A percentile compares a stretch with the other conserved stretches of the same genome.
Evolutionary conservation across 2,113 vertebrate species (phyloP).

Genomic region (Parus major): DNA sequence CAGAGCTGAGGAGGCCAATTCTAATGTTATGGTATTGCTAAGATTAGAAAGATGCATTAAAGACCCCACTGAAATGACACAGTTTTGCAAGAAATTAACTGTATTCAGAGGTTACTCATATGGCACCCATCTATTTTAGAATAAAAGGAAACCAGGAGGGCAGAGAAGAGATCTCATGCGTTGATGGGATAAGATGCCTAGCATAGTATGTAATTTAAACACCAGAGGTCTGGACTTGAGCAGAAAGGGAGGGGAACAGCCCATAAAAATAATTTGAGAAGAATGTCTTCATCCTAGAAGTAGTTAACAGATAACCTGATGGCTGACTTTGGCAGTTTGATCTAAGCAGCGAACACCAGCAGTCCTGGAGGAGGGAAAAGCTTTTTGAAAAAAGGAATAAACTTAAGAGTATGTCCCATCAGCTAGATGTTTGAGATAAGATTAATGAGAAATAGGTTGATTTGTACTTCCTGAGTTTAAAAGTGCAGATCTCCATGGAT

Average conservation of each 20-base stretch:
- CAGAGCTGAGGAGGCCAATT: accelerated
- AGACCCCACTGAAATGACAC: not conserved
- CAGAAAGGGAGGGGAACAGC: not conserved
- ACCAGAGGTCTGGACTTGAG: not conserved
- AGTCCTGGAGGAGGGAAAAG: not conserved
- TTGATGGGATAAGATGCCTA: not conserved
- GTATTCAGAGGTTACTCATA: constrained; percentile 2
- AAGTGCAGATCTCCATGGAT: constrained; percentile 38
- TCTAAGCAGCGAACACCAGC: not conserved
- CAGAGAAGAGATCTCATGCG: not conserved
- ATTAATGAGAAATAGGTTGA: constrained; percentile 55
- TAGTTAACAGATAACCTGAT: not conserved
- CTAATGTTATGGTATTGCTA: not conserved
- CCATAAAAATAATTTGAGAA: constrained; percentile 10
- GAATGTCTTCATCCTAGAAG: constrained; percentile 14
- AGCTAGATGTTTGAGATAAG: constrained; percentile 34
- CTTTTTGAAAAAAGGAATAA: not conserved
- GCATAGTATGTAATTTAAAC: not conserved
- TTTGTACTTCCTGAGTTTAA: constrained; percentile 60
- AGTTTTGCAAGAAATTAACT: not conserved
- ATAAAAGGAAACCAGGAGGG: not conserved
- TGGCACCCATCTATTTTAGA: constrained; percentile 26
- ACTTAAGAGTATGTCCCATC: not conserved
- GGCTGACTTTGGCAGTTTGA: not conserved
- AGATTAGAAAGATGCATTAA: not conserved